Evolutionary conservation across 2,797 vertebrate genomes (phyloP), one percentile per base, ranked within the genome.

Genomic region (Limnodromus scolopaceus): DNA sequence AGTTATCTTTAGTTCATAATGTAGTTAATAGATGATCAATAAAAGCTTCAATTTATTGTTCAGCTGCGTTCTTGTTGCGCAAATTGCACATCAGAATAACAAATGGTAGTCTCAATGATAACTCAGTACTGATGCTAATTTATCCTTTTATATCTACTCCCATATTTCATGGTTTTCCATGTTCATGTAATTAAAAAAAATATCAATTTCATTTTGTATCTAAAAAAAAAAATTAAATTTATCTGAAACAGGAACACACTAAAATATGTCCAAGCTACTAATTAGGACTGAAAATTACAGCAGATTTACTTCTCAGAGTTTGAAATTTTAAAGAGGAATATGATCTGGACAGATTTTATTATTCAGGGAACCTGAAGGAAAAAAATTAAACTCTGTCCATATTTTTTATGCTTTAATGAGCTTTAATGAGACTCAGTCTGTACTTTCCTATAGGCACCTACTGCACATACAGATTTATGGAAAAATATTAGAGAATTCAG

Each of bases 381-480:
- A 96, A 93, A 86, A 89, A 96, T 92, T 90, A 86, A 75, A 55
- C 45, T 95, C n/a, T 92, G 58, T 12, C 70, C 51, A 51, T 70
- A 82, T 95, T 96, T 93, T 69, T 93, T 68, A 69, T 8, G 53
- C 46, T 48, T 48, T 48, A 48, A 95, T 81, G 17, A 79, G 6
- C 18, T 93, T 84, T 92, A 97, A 96, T 95, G 39, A 96, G 49
- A 68, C 69, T 74, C 43, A 93, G 16, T 87, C 79, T 89, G 49
- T 86, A 8, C 54, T 86, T 79, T 86, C 66, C 78, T 89, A 87
- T 43, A 89, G 51, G 19, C n/a, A 63, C 34, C 60, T 92, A 45
- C 80, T 91, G 46, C 32, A 48, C 22, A 68, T 61, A 45, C 25
- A 72, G 63, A 95, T 82, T 94, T 91, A 92, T 74, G 75, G 58